phyloP scores from a whole-genome alignment of 2,888 invertebrate genomes.

The Acrobasis consociella region DNA sequence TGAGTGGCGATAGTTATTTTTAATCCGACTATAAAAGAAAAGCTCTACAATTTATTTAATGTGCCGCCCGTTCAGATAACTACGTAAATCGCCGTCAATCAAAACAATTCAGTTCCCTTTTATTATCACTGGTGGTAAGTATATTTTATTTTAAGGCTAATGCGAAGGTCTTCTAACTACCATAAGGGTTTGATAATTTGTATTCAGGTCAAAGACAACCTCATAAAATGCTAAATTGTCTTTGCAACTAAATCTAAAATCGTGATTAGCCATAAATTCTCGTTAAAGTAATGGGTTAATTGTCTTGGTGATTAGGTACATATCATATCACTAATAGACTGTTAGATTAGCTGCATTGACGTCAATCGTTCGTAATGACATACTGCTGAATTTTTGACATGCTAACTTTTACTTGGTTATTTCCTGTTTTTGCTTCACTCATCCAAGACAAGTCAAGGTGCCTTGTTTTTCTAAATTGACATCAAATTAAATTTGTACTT shows the following conservation, averaged over 20 bases:
- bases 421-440: background rate
- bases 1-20: constrained; percentile 30
- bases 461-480: background rate
- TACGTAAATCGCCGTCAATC: background rate
- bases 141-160: background rate
- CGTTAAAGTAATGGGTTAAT: constrained; percentile 43
- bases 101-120: background rate
- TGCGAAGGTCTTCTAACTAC: constrained; percentile 15
- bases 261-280: constrained; percentile 39
- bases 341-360: constrained; percentile 45
- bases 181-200: constrained; percentile 7
- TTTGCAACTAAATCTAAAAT: constrained; percentile 12
- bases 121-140: background rate
- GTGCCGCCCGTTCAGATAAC: no score
- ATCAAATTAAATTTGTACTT: no score
- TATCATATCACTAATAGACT: constrained; percentile 33
- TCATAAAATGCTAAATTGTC: background rate
- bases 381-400: constrained; percentile 12
- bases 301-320: constrained; percentile 27
- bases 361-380: constrained; percentile 40
- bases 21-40: no score
- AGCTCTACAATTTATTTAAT: no score
- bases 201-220: constrained; percentile 2
- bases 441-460: background rate
- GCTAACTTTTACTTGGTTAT: constrained; percentile 12